phyloP scores from a whole-genome alignment of 2,797 vertebrate species.

The Apogon talboti region DNA sequence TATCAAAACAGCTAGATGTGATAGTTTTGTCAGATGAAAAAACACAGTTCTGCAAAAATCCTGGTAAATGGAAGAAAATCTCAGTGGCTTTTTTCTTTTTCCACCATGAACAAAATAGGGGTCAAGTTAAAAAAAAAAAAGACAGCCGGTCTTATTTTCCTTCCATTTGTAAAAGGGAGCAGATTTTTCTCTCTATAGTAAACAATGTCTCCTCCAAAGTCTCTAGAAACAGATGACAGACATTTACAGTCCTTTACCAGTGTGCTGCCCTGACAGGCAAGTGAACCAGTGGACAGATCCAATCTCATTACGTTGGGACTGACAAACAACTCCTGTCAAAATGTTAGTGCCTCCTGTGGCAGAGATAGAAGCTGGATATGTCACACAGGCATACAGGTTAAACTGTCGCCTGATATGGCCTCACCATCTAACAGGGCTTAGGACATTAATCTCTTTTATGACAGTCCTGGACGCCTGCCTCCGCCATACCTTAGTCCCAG shows the following conservation, averaged over 20 bases:
- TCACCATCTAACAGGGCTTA: constrained; percentile 56
- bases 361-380: constrained; percentile 67
- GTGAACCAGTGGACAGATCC: constrained; percentile 60
- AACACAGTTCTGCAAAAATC: neutral
- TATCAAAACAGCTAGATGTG: neutral
- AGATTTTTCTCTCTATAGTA: constrained; percentile 4
- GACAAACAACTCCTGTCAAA: constrained; percentile 79
- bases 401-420: constrained; percentile 69
- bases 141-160: neutral
- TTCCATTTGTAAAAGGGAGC: neutral
- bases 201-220: constrained; percentile 25
- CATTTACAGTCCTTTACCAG: constrained; percentile 58
- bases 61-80: neutral
- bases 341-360: constrained; percentile 68
- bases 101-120: constrained; percentile 3
- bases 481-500: constrained; percentile 10
- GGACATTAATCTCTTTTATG: constrained; percentile 79
- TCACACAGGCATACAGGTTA: constrained; percentile 67
- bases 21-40: neutral
- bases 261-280: constrained; percentile 33
- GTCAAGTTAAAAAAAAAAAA: neutral
- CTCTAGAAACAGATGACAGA: constrained; percentile 52
- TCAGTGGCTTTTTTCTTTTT: neutral
- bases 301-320: constrained; percentile 67
- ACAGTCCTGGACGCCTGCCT: constrained; percentile 36